A percentile compares a stretch with the other conserved stretches of the same genome.
Evolutionary conservation across 2,888 invertebrate genomes (phyloP).

Genomic region (Ennomos quercinarius): DNA sequence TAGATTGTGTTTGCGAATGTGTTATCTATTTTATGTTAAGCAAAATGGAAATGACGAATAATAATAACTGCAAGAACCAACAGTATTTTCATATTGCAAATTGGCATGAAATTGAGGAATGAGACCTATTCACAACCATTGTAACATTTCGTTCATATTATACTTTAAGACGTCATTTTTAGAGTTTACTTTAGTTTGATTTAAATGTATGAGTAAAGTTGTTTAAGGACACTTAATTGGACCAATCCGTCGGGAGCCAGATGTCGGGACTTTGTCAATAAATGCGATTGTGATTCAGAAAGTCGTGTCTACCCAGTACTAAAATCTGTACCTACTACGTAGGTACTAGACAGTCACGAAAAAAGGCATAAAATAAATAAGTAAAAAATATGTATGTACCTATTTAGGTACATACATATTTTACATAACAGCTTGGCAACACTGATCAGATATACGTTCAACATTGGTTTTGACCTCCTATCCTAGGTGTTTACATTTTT

Average conservation of each 20-base stretch:
- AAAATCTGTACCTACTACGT: no score
- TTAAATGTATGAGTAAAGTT: conserved; percentile 31
- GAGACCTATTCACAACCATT: conserved; percentile 33
- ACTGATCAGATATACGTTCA: no score
- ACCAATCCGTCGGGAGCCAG: conserved; percentile 61
- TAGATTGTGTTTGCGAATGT: no score
- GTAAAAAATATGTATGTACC: no score
- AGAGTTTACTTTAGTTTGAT: conserved; percentile 41
- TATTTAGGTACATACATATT: no score
- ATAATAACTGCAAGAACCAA: conserved; percentile 42
- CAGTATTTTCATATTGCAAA: conserved; percentile 57
- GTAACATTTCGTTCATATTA: conserved; percentile 13
- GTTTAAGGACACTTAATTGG: conserved; percentile 63
- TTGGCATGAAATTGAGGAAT: conserved; percentile 54
- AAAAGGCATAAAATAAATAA: no score
- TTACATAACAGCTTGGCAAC: no score
- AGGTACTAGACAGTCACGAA: no score
- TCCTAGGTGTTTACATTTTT: no score
- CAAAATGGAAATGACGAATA: conserved; percentile 24
- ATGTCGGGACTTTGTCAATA: conserved; percentile 67
- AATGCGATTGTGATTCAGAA: conserved; percentile 61
- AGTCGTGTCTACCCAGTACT: no score
- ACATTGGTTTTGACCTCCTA: no score
- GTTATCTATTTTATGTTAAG: no score
- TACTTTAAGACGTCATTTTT: conserved; percentile 29